Evolutionary conservation across 2,888 invertebrate species (phyloP).

Genomic region (Thysanoteuthis rhombus): DNA sequence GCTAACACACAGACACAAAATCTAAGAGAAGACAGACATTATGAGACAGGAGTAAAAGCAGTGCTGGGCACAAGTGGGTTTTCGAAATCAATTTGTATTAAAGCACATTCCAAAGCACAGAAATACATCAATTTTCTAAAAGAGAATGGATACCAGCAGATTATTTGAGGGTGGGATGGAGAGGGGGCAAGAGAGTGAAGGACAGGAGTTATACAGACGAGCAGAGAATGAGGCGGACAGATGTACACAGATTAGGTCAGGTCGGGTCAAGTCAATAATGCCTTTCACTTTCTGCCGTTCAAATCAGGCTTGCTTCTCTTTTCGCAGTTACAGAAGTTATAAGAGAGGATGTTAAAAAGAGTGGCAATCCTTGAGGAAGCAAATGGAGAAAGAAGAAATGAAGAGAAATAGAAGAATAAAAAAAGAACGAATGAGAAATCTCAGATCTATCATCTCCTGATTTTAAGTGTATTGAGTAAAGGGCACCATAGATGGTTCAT

Average conservation of each 20-base stretch:
- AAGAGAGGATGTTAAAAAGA: no score
- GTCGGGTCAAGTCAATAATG: slow-evolving; percentile 12
- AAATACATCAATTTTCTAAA: background rate
- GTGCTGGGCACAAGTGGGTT: background rate
- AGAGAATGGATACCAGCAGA: background rate
- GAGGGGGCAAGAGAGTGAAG: background rate
- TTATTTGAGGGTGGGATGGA: background rate
- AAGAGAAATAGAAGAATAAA: no score
- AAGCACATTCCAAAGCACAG: slow-evolving; percentile 12
- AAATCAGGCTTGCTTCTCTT: no score
- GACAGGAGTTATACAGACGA: background rate
- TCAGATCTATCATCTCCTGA: no score
- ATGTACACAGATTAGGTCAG: slow-evolving; percentile 1
- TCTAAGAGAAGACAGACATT: background rate
- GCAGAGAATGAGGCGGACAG: background rate
- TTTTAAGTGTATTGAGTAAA: no score
- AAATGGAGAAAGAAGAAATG: no score
- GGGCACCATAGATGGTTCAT: no score
- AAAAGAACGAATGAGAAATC: no score
- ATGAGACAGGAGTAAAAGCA: background rate
- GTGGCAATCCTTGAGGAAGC: no score
- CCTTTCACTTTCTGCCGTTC: background rate
- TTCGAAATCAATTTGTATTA: slow-evolving; percentile 12
- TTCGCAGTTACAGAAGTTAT: no score
- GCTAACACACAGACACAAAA: background rate